A percentile compares a stretch with the other conserved stretches of the same genome.
Evolutionary conservation across 2,113 vertebrate genomes (phyloP).

Genomic region (Mola mola): DNA sequence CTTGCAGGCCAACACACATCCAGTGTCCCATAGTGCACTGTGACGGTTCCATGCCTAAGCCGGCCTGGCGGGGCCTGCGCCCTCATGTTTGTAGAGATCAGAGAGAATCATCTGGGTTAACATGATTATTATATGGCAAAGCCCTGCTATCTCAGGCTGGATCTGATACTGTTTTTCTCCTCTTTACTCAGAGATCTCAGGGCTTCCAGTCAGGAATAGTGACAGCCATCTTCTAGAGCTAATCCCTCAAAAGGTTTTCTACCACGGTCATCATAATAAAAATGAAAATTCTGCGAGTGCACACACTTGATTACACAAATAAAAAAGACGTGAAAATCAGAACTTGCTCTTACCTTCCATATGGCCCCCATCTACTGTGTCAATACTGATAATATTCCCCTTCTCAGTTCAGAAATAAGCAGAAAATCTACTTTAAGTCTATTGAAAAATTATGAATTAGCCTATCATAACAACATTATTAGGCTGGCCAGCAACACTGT

Average conservation of each 20-base stretch:
- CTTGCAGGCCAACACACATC: constrained; percentile 63
- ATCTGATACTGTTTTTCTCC: constrained; percentile 84
- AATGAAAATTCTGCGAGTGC: constrained; percentile 80
- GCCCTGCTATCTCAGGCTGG: constrained; percentile 81
- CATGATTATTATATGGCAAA: constrained; percentile 82
- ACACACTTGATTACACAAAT: constrained; percentile 45
- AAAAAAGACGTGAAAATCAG: constrained; percentile 13
- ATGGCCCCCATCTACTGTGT: constrained; percentile 3
- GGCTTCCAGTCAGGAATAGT: constrained; percentile 79
- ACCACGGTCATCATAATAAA: constrained; percentile 85
- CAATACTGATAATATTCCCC: constrained; percentile 25
- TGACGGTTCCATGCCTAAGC: constrained; percentile 76
- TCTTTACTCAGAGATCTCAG: constrained; percentile 62
- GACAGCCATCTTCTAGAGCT: constrained; percentile 80
- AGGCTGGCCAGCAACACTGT: not conserved
- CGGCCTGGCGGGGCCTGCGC: constrained; percentile 72
- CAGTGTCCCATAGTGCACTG: constrained; percentile 68
- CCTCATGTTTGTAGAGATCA: constrained; percentile 83
- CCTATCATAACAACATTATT: not conserved
- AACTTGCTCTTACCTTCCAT: constrained; percentile 10
- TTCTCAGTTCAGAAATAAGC: too few relatives aligned
- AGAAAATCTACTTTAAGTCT: too few relatives aligned
- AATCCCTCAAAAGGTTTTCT: constrained; percentile 84
- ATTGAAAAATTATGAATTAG: too few relatives aligned
- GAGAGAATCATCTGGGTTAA: constrained; percentile 83